A percentile compares a stretch with the other conserved stretches of the same genome.
These are phyloP conservation scores for Theretra japonica DNA, from an alignment of 2,888 invertebrate species.

Conservation along the genomic window DNA sequence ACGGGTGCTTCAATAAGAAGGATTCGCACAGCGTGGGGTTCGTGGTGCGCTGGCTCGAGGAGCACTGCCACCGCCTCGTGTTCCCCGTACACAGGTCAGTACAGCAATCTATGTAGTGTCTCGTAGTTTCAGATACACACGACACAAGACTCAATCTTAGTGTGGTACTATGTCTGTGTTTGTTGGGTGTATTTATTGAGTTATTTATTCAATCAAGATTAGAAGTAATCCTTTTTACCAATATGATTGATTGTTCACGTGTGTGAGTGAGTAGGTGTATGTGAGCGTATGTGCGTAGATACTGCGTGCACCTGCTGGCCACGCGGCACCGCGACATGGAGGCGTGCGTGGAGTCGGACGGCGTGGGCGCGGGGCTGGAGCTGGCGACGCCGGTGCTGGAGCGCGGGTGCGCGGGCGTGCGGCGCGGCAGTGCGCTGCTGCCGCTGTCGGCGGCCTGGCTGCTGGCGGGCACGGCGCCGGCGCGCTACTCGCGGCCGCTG, in stretches of 20 bases:
- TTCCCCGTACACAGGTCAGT: constrained; percentile 89
- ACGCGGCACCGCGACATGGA: constrained; percentile 85
- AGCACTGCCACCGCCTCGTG: constrained; percentile 90
- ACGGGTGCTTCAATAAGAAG: constrained; percentile 93
- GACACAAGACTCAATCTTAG: too few species aligned
- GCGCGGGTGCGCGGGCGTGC: constrained; percentile 58
- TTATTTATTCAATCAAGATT: too few species aligned
- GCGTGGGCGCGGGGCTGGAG: constrained; percentile 84
- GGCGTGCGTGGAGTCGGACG: constrained; percentile 51
- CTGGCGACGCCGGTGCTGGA: constrained; percentile 89
- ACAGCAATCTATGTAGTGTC: too few species aligned
- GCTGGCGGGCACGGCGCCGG: constrained; percentile 87
- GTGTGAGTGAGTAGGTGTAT: too few species aligned
- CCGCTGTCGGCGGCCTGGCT: constrained; percentile 89
- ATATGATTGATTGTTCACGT: too few species aligned
- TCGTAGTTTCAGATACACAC: too few species aligned
- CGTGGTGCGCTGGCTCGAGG: constrained; percentile 92
- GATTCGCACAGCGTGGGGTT: constrained; percentile 89
- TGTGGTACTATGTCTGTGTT: too few species aligned
- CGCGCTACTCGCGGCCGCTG: constrained; percentile 73
- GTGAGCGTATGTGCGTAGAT: constrained; percentile 49
- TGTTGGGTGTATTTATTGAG: too few species aligned
- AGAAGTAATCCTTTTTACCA: too few species aligned
- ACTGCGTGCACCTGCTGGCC: constrained; percentile 79
- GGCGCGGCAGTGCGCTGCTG: constrained; percentile 71